phyloP scores from a whole-genome alignment of 2,113 vertebrate species.

The Embiotoca jacksoni region DNA sequence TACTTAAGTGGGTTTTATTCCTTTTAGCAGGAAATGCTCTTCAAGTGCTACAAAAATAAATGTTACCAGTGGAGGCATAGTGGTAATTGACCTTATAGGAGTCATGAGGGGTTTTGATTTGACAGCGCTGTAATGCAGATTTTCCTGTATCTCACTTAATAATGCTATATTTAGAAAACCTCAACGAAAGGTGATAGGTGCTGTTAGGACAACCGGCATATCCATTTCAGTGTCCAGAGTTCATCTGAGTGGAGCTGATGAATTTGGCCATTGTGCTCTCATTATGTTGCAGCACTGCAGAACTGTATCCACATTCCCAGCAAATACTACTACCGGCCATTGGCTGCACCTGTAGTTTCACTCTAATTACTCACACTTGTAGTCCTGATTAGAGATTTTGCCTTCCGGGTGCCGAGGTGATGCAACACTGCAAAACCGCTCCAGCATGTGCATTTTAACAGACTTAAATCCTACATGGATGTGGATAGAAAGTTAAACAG shows the following conservation, averaged over 20 bases:
- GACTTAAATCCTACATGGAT: slow-evolving; percentile 5
- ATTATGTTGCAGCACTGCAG: slow-evolving; percentile 12
- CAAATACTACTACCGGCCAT: slow-evolving; percentile 6
- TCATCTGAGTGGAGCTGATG: slow-evolving; percentile 27
- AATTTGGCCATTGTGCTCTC: slow-evolving; percentile 24
- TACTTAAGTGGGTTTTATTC: neutral
- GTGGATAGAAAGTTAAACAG: slow-evolving; percentile 12
- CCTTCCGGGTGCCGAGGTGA: slow-evolving; percentile 43
- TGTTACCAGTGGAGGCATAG: neutral
- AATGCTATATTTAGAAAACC: slow-evolving; percentile 46
- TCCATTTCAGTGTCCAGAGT: slow-evolving; percentile 42
- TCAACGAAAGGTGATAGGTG: slow-evolving; percentile 37
- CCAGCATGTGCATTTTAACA: slow-evolving; percentile 26
- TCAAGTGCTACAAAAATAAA: slow-evolving; percentile 14
- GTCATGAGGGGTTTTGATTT: slow-evolving; percentile 36
- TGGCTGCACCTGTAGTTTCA: slow-evolving; percentile 25
- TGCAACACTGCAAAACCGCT: slow-evolving; percentile 43
- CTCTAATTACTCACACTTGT: slow-evolving; percentile 59
- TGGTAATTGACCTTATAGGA: slow-evolving; percentile 37
- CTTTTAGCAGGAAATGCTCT: neutral
- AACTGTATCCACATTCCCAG: slow-evolving; percentile 48
- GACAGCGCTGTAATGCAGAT: slow-evolving; percentile 33
- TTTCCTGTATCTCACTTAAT: slow-evolving; percentile 36
- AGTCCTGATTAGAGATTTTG: slow-evolving; percentile 45
- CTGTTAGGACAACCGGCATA: slow-evolving; percentile 45